Evolutionary conservation across 2,888 invertebrate species (phyloP).

Genomic region (Yponomeuta plumbellus): DNA sequence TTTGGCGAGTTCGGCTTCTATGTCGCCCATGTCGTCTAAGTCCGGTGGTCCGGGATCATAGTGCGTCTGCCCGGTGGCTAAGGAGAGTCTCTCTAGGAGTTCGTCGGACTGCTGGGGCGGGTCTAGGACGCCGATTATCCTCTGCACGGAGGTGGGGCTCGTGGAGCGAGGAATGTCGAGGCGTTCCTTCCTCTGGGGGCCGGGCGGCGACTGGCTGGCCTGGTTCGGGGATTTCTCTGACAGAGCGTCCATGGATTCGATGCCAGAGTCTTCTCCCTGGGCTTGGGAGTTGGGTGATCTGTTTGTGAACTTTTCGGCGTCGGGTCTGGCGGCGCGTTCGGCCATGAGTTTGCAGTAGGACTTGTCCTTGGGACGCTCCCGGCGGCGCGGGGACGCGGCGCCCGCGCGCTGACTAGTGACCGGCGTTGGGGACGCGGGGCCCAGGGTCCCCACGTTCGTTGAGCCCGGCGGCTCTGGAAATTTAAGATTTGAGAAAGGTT

Average conservation of each 20-base stretch:
- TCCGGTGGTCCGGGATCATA: constrained; percentile 57
- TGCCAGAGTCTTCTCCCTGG: constrained; percentile 92
- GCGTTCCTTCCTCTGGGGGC: constrained; percentile 60
- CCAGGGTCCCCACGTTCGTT: constrained; percentile 82
- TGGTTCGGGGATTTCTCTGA: constrained; percentile 95
- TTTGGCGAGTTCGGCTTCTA: constrained; percentile 83
- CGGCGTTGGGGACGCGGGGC: constrained; percentile 51
- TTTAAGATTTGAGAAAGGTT: not conserved
- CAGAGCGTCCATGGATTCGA: constrained; percentile 95
- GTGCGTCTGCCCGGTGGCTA: constrained; percentile 33
- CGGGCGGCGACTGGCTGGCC: constrained; percentile 84
- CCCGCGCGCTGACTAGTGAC: constrained; percentile 36
- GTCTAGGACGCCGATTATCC: constrained; percentile 62
- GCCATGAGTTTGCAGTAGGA: constrained; percentile 75
- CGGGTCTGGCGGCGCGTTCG: constrained; percentile 52
- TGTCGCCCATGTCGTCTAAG: constrained; percentile 78
- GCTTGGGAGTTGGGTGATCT: constrained; percentile 71
- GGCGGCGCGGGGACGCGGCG: constrained; percentile 50
- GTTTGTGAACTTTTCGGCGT: constrained; percentile 54
- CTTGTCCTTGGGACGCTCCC: constrained; percentile 68
- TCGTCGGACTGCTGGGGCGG: constrained; percentile 51
- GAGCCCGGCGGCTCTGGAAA: constrained; percentile 77
- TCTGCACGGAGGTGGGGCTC: constrained; percentile 62
- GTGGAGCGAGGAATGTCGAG: constrained; percentile 64
- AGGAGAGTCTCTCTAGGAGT: constrained; percentile 46